phyloP scores from a whole-genome alignment of 2,797 vertebrate species.

The Semaprochilodus insignis region DNA sequence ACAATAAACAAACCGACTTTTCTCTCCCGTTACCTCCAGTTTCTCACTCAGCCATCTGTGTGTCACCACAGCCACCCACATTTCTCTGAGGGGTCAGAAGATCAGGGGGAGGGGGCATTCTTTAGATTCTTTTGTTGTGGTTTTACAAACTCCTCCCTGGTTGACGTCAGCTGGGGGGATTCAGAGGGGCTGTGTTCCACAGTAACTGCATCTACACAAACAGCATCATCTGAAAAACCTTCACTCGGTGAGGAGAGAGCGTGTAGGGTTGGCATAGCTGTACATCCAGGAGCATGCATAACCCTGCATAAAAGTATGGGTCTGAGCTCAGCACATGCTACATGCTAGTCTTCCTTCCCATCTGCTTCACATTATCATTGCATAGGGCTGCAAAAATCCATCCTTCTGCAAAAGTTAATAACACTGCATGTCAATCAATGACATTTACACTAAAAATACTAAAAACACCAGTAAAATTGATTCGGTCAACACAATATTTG shows the following conservation, averaged over 20 bases:
- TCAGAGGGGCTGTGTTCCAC: conserved; percentile 10
- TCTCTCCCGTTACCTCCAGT: conserved; percentile 66
- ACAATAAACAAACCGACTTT: neutral
- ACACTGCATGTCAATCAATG: neutral
- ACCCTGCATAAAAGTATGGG: conserved; percentile 37
- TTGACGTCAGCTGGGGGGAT: conserved; percentile 33
- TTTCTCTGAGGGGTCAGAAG: conserved; percentile 20
- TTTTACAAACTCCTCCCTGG: conserved; percentile 22
- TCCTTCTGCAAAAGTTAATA: neutral
- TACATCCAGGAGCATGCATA: conserved; percentile 53
- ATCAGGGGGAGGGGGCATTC: conserved; percentile 35
- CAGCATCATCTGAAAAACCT: conserved; percentile 73
- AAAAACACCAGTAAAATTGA: conserved; percentile 9
- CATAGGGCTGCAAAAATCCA: neutral
- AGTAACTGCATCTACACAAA: conserved; percentile 68
- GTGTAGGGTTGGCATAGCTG: conserved; percentile 52
- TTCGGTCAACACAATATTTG: neutral
- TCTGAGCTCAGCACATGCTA: conserved; percentile 48
- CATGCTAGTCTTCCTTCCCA: conserved; percentile 51
- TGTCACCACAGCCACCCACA: conserved; percentile 69
- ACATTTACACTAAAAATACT: conserved; percentile 2
- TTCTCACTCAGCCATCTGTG: conserved; percentile 69
- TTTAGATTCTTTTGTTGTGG: conserved; percentile 43
- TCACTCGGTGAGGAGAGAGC: conserved; percentile 63
- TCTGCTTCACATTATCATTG: conserved; percentile 35